These are phyloP conservation scores for Luidia sarsii DNA, from an alignment of 53 echinoderm and acorn worm species.

Conservation along the genomic window DNA sequence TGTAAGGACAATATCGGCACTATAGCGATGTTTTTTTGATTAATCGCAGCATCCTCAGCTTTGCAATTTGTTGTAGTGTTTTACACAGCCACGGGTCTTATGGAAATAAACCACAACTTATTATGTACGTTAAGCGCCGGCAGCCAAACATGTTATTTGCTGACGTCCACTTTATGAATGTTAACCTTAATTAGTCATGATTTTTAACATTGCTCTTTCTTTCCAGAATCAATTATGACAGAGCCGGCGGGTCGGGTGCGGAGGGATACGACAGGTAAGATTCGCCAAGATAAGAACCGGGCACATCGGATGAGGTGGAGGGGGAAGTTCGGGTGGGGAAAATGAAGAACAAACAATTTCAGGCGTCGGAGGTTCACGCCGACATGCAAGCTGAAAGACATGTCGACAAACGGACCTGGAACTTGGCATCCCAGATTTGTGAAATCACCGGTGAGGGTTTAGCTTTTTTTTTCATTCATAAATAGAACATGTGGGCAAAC, in stretches of 20 bases:
- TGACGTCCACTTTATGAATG: conserved; percentile 58
- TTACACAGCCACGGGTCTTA: conserved; percentile 37
- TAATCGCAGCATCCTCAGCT: neutral
- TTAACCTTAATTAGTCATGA: conserved; percentile 59
- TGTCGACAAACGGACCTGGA: too few species aligned
- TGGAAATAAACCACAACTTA: conserved; percentile 55
- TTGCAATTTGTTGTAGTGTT: conserved; percentile 35
- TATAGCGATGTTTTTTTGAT: conserved; percentile 29
- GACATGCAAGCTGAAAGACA: too few species aligned
- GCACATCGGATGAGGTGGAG: too few species aligned
- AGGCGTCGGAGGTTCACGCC: too few species aligned
- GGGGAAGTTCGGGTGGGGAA: too few species aligned
- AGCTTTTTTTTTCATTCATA: too few species aligned
- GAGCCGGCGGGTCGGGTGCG: neutral
- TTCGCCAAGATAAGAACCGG: neutral
- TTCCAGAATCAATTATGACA: conserved; percentile 40
- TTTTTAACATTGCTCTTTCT: conserved; percentile 57
- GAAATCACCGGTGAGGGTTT: too few species aligned
- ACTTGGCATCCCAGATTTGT: too few species aligned
- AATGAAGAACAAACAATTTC: too few species aligned
- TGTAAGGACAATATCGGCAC: too few species aligned
- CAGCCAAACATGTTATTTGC: conserved; percentile 50
- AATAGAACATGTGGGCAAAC: too few species aligned
- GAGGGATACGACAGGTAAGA: neutral
- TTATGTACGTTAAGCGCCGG: conserved; percentile 51